Evolutionary conservation across 92 coral and sea anemone species (phyloP).

Genomic region (Porites lobata): DNA sequence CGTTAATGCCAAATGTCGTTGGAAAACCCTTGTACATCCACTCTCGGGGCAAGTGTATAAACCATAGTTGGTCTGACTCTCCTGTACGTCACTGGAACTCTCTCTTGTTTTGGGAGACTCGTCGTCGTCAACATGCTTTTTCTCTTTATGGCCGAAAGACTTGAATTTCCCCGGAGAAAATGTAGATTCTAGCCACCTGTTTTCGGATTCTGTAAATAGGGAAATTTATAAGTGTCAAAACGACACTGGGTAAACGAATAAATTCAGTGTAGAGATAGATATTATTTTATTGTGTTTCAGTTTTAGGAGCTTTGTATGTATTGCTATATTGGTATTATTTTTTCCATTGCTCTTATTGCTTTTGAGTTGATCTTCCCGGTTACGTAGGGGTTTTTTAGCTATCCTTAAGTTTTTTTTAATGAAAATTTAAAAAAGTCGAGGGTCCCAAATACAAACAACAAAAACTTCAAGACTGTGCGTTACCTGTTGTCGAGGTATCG

Average conservation of each 20-base stretch:
- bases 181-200: background rate
- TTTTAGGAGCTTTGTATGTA: no score
- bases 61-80: slow-evolving; percentile 4
- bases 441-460: background rate
- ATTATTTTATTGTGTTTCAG: no score
- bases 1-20: slow-evolving; percentile 4
- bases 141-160: background rate
- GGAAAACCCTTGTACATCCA: slow-evolving; percentile 21
- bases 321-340: background rate
- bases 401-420: no score
- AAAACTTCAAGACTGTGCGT: background rate
- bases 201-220: slow-evolving; percentile 2
- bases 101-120: no score
- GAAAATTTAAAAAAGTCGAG: background rate
- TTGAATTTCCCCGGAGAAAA: slow-evolving; percentile 11
- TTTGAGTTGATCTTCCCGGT: background rate
- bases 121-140: no score
- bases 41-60: background rate
- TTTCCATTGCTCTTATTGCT: background rate
- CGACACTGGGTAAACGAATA: background rate
- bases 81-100: background rate
- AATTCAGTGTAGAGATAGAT: no score
- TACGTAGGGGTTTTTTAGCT: background rate
- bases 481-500: slow-evolving; percentile 24
- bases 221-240: background rate